Conservation (phyloP, 2,797 vertebrate species). For the Gobio occitaniae region DNA sequence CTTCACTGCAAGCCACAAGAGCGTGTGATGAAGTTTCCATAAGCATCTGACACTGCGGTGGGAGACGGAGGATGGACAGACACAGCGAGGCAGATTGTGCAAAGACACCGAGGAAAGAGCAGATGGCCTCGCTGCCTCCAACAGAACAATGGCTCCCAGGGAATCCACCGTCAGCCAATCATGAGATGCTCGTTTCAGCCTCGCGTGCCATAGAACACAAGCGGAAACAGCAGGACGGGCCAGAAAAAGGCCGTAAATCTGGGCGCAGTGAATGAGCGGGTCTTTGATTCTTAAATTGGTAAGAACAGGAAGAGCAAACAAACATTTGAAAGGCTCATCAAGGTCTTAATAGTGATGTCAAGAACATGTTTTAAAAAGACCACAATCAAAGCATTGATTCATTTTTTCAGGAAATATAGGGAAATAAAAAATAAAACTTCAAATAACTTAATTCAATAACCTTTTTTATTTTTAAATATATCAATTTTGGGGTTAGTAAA, state of each 20-base stretch:
- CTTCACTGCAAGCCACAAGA: conserved; percentile 14
- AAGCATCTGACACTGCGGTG: conserved; percentile 1
- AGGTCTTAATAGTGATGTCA: background rate
- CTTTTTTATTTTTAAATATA: background rate
- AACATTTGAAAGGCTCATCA: conserved; percentile 20
- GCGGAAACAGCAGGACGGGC: conserved; percentile 14
- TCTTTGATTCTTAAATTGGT: conserved; percentile 25
- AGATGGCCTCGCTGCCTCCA: conserved; percentile 60
- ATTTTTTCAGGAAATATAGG: background rate
- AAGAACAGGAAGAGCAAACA: conserved; percentile 23
- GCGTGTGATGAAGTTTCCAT: conserved; percentile 18
- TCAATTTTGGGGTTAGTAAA: background rate
- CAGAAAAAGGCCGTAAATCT: conserved; percentile 1
- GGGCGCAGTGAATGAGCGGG: background rate
- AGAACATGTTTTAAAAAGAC: background rate
- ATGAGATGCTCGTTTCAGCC: conserved; percentile 51
- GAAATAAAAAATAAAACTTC: too few species aligned
- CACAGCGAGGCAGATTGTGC: conserved; percentile 12
- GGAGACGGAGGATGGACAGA: conserved; percentile 5
- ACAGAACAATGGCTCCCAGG: conserved; percentile 59
- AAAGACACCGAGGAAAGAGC: conserved; percentile 46
- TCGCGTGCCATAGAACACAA: conserved; percentile 26
- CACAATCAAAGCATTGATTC: background rate
- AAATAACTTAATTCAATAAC: background rate
- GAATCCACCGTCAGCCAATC: conserved; percentile 50